Evolutionary conservation across 2,113 vertebrate species (phyloP), one percentile per base, ranked within the genome.

Genomic region (Hemiscyllium ocellatum): DNA sequence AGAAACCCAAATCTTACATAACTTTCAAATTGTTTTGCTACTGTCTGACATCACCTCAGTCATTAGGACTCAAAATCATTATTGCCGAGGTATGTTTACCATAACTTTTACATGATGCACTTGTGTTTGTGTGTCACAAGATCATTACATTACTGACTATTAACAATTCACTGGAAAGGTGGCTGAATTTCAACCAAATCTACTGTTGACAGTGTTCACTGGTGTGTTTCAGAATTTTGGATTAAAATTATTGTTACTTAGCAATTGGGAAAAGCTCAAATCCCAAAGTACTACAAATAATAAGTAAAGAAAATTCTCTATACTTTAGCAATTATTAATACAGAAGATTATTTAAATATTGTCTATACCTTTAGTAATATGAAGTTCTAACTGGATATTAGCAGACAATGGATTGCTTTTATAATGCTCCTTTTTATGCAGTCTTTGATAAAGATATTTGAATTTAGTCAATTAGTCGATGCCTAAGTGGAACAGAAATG

Each of bases 81-180:
- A 95, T 70, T 24, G 42, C 7, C 19, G 69, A 72, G 68, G 0
- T 52, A 10, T 29, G 69, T 72, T 76, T 72, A 72, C 93, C 42
- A 29, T 52, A 19, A 72, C 89, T 66, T 66, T 66, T 37, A 68
- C 61, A 93, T 72, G 69, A 95, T 72, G 47, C 15, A 47, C 37
- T 69, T 94, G n/a, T 42, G 70, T 66, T 68, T 20, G 17, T 94
- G 94, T 70, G 33, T 47, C 22, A n/a, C 94, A 42, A 95, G 42
- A 72, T 50, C 69, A 72, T 72, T 69, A 70, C 69, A 95, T 50
- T 69, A 50, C 24, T 52, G 52, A 47, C 29, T 72, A 70, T 95
- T 70, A 95, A 95, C 68, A 95, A 20, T 90, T 95, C 15, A 13
- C 68, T 95, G 69, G 26, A 95, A 72, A 72, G 26, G 69, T 95